Evolutionary conservation across 2,113 vertebrate species (phyloP).

Genomic region (Nyctibius bracteatus): DNA sequence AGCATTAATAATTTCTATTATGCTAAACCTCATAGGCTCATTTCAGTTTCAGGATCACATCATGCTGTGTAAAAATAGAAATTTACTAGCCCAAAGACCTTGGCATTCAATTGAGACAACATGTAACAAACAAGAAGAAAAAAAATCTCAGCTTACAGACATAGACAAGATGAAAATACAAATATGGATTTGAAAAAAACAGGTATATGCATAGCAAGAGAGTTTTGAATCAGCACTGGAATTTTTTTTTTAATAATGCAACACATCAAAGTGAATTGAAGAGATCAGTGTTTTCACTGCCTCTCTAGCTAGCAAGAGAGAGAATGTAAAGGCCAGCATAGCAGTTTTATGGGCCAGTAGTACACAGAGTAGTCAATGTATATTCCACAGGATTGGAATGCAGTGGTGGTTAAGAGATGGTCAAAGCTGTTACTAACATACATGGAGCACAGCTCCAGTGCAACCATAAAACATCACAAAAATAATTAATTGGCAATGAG

Average conservation of each 20-base stretch:
- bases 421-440: background rate
- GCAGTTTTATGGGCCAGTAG: background rate
- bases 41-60: background rate
- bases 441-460: background rate
- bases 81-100: background rate
- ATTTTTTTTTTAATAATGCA: background rate
- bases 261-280: background rate
- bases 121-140: background rate
- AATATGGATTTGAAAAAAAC: background rate
- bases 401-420: background rate
- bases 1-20: slow-evolving; percentile 58
- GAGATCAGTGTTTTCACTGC: background rate
- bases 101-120: slow-evolving; percentile 13
- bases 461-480: background rate
- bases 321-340: background rate
- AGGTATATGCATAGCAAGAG: background rate
- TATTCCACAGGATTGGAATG: background rate
- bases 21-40: background rate
- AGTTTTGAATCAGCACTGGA: background rate
- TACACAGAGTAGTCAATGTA: background rate
- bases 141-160: background rate
- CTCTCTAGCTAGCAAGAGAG: background rate
- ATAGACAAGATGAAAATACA: background rate
- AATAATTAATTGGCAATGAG: background rate
- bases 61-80: background rate